These are phyloP conservation scores for Euwallacea fornicatus DNA, from an alignment of 1,140 invertebrate species.

Conservation along the genomic window DNA sequence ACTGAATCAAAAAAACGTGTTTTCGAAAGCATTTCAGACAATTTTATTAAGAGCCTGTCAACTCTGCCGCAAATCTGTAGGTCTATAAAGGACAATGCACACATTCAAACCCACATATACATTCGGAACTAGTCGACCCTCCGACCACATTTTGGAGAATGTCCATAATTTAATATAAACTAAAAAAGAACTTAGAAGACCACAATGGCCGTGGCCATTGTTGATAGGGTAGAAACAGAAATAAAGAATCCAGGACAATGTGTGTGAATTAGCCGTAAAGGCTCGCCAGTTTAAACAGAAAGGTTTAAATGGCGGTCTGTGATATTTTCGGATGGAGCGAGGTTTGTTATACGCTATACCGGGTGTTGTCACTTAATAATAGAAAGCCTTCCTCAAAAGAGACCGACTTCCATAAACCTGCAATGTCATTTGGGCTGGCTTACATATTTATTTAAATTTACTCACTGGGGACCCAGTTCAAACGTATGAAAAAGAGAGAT, in stretches of 20 bases:
- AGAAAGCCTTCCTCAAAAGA: too few relatives aligned
- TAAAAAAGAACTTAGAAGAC: slow-evolving; percentile 10
- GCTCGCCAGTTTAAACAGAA: slow-evolving; percentile 13
- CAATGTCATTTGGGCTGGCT: slow-evolving; percentile 6
- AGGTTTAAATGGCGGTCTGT: slow-evolving; percentile 16
- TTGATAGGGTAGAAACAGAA: slow-evolving; percentile 25
- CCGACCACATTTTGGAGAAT: slow-evolving; percentile 10
- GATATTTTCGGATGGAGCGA: slow-evolving; percentile 4
- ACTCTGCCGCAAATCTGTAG: too few relatives aligned
- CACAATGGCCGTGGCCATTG: slow-evolving; percentile 16
- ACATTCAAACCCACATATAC: slow-evolving; percentile 15
- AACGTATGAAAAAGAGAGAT: slow-evolving; percentile 10
- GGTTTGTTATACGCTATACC: background rate
- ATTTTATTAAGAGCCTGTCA: too few relatives aligned
- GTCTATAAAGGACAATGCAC: slow-evolving; percentile 14
- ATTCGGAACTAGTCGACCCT: slow-evolving; percentile 8
- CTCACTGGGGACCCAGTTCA: slow-evolving; percentile 6
- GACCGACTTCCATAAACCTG: background rate
- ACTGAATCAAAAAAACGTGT: too few relatives aligned
- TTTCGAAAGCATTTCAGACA: too few relatives aligned
- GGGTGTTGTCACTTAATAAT: background rate
- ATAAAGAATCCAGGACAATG: slow-evolving; percentile 21
- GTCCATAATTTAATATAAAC: slow-evolving; percentile 24
- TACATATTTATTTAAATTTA: slow-evolving; percentile 19
- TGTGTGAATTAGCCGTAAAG: slow-evolving; percentile 28